A percentile compares a stretch with the other conserved stretches of the same genome.
Conservation (phyloP, 2,888 invertebrate species). For the Drosophila algonquin region DNA sequence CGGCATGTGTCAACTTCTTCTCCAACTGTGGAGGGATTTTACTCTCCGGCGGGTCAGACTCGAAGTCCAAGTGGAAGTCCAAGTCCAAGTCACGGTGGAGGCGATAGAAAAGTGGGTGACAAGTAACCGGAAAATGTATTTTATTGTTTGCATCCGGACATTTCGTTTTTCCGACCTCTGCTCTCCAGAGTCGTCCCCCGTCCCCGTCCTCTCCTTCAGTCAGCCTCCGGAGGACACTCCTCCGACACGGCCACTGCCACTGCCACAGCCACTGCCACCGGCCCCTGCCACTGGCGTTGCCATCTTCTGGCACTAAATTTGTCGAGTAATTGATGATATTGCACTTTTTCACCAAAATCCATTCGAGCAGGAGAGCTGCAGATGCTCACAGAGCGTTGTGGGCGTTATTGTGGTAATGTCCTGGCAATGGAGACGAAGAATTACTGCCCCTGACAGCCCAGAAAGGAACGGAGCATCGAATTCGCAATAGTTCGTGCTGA, state of each 20-base stretch:
- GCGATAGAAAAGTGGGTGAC: slow-evolving; percentile 75
- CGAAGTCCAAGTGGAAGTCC: not conserved
- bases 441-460: slow-evolving; percentile 21
- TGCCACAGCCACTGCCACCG: not conserved
- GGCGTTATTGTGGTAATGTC: slow-evolving; percentile 52
- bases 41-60: slow-evolving; percentile 14
- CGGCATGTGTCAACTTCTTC: slow-evolving; percentile 76
- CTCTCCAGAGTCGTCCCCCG: not conserved
- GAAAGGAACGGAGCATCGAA: not conserved
- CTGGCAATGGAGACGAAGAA: slow-evolving; percentile 17
- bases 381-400: slow-evolving; percentile 41
- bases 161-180: slow-evolving; percentile 62
- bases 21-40: slow-evolving; percentile 44
- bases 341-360: slow-evolving; percentile 56
- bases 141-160: slow-evolving; percentile 82
- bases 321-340: slow-evolving; percentile 79
- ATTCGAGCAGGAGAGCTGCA: slow-evolving; percentile 20
- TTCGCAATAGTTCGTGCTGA: not conserved
- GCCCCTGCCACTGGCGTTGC: not conserved
- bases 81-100: not conserved
- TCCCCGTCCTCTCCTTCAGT: slow-evolving; percentile 1
- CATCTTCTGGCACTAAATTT: slow-evolving; percentile 66
- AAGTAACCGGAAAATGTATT: slow-evolving; percentile 83
- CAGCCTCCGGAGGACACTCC: slow-evolving; percentile 1
- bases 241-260: not conserved